A percentile compares a stretch with the other conserved stretches of the same genome.
phyloP scores from a whole-genome alignment of 2,888 invertebrate genomes.

The Agrilus mali region DNA sequence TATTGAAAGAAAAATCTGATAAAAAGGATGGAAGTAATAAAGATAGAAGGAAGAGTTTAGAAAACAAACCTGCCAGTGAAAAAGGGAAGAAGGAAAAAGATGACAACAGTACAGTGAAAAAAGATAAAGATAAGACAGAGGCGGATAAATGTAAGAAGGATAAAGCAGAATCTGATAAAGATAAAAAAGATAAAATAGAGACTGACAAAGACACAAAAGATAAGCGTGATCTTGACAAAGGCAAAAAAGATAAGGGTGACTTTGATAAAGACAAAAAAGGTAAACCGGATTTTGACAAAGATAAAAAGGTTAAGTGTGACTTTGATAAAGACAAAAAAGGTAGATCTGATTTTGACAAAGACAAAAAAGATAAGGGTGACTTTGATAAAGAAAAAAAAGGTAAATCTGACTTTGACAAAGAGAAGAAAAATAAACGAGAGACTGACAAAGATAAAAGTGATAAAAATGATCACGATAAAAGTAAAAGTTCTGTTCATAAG shows the following conservation, averaged over 20 bases:
- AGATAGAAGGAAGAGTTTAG: constrained; percentile 9
- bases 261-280: neutral
- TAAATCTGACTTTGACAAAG: neutral
- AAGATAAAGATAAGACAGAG: constrained; percentile 5
- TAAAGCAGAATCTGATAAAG: neutral
- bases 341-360: neutral
- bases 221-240: neutral
- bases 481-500: too few species aligned
- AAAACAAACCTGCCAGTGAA: constrained; percentile 10
- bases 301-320: neutral
- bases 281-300: neutral
- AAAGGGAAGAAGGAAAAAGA: neutral
- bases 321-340: neutral
- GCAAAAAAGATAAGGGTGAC: constrained; percentile 1
- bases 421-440: constrained; percentile 1
- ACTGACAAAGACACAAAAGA: constrained; percentile 1
- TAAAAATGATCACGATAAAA: neutral
- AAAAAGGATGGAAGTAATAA: constrained; percentile 9
- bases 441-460: neutral
- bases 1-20: constrained; percentile 10
- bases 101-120: constrained; percentile 3
- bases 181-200: constrained; percentile 1
- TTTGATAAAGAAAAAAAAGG: neutral
- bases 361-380: neutral
- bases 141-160: constrained; percentile 1